Evolutionary conservation across 2,113 vertebrate species (phyloP).

Genomic region (Nerophis lumbriciformis): DNA sequence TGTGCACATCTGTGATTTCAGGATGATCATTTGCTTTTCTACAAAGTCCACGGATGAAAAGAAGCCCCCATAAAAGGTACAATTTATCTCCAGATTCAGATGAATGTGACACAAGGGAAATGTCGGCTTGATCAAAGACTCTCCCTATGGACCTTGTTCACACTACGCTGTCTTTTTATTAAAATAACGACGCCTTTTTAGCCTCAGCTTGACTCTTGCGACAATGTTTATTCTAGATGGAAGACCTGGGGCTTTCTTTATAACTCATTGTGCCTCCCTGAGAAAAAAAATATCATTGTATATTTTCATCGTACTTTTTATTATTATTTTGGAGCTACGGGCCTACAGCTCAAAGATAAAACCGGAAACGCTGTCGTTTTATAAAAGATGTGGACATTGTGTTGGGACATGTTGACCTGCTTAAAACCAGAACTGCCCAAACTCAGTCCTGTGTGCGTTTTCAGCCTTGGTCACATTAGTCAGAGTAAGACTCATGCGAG

Average conservation of each 20-base stretch:
- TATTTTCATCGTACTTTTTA: slow-evolving; percentile 1
- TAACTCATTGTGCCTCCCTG: slow-evolving; percentile 16
- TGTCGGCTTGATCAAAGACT: slow-evolving; percentile 31
- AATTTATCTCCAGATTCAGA: slow-evolving; percentile 19
- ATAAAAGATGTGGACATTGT: slow-evolving; percentile 9
- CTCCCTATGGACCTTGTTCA: slow-evolving; percentile 34
- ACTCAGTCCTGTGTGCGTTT: slow-evolving; percentile 12
- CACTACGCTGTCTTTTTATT: slow-evolving; percentile 26
- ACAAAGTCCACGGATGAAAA: slow-evolving; percentile 16
- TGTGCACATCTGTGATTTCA: slow-evolving; percentile 15
- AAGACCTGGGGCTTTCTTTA: slow-evolving; percentile 14
- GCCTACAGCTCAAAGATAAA: slow-evolving; percentile 1
- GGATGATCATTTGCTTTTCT: slow-evolving; percentile 16
- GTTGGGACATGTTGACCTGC: slow-evolving; percentile 22
- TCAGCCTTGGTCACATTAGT: slow-evolving; percentile 15
- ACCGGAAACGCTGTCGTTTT: slow-evolving; percentile 9
- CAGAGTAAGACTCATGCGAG: slow-evolving; percentile 18
- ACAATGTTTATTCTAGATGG: slow-evolving; percentile 31
- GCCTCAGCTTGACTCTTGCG: slow-evolving; percentile 8
- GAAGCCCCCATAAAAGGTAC: slow-evolving; percentile 13
- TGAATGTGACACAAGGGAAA: slow-evolving; percentile 6
- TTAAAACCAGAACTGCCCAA: slow-evolving; percentile 21
- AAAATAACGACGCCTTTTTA: slow-evolving; percentile 31
- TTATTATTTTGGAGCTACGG: slow-evolving; percentile 16
- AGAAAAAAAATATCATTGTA: slow-evolving; percentile 11